Evolutionary conservation across 2,888 invertebrate species (phyloP).

Genomic region (Minunthozetes semirufus): DNA sequence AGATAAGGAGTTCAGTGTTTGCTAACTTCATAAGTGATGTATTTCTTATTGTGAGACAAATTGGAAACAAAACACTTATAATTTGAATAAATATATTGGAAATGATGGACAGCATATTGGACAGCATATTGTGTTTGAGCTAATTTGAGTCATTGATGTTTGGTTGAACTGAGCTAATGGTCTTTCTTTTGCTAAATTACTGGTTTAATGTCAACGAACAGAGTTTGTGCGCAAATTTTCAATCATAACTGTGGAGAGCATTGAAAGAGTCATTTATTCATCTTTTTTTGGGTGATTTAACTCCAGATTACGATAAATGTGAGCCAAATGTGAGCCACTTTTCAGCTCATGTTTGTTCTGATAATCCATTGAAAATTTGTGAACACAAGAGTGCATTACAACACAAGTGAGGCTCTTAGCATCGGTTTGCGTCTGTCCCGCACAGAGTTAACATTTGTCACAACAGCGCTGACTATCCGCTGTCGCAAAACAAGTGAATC

Average conservation of each 20-base stretch:
- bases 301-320: not conserved
- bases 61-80: too few species aligned
- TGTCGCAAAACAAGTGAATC: not conserved
- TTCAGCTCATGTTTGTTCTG: not conserved
- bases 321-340: not conserved
- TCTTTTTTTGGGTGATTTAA: not conserved
- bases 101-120: too few species aligned
- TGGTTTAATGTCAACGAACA: not conserved
- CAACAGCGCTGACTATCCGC: not conserved
- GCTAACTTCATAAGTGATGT: too few species aligned
- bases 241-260: not conserved
- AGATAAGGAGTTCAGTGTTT: too few species aligned
- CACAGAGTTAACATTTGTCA: not conserved
- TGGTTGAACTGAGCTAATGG: constrained; percentile 2
- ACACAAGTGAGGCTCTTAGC: not conserved
- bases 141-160: too few species aligned
- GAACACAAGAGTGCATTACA: not conserved
- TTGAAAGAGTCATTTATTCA: not conserved
- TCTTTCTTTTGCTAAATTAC: not conserved
- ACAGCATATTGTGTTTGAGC: too few species aligned
- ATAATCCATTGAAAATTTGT: not conserved
- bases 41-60: too few species aligned
- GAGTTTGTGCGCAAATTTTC: not conserved
- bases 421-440: not conserved
- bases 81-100: too few species aligned